phyloP scores from a whole-genome alignment of 2,113 vertebrate genomes.

The Austrofundulus limnaeus region DNA sequence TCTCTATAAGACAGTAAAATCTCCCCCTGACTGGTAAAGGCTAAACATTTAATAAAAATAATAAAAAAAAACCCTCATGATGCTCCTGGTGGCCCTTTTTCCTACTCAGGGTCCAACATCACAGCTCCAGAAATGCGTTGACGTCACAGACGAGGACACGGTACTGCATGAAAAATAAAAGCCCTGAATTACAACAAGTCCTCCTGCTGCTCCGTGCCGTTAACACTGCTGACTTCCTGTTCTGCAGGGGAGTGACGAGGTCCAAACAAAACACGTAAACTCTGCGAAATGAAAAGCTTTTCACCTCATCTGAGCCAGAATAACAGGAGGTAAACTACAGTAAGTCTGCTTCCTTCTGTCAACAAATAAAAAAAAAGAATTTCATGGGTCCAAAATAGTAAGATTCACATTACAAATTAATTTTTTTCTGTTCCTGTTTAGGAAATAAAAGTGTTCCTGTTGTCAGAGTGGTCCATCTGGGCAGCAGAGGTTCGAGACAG shows the following conservation, averaged over 20 bases:
- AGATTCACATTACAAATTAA: neutral
- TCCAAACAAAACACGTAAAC: slow-evolving; percentile 1
- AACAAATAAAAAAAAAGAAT: too few species aligned
- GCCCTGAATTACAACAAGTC: slow-evolving; percentile 54
- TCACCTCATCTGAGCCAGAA: slow-evolving; percentile 11
- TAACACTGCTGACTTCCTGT: slow-evolving; percentile 26
- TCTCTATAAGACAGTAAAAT: slow-evolving; percentile 67
- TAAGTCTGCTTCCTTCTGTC: too few species aligned
- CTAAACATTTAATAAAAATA: slow-evolving; percentile 44
- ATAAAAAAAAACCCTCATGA: slow-evolving; percentile 21
- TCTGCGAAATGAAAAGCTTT: neutral
- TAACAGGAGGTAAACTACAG: too few species aligned
- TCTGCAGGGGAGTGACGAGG: slow-evolving; percentile 12
- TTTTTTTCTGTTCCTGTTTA: neutral
- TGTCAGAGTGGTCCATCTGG: neutral
- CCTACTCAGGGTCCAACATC: slow-evolving; percentile 39
- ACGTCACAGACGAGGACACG: slow-evolving; percentile 54
- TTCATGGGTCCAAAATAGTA: neutral
- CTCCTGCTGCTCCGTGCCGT: neutral
- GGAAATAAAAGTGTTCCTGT: neutral
- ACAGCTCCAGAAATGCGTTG: slow-evolving; percentile 57
- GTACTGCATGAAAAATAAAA: slow-evolving; percentile 61
- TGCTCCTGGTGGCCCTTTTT: slow-evolving; percentile 26
- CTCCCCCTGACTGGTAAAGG: slow-evolving; percentile 57
- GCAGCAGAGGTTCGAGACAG: neutral